A percentile compares a stretch with the other conserved stretches of the same genome.
These are phyloP conservation scores for Lysandra coridon DNA, from an alignment of 2,888 invertebrate species.

Conservation along the genomic window DNA sequence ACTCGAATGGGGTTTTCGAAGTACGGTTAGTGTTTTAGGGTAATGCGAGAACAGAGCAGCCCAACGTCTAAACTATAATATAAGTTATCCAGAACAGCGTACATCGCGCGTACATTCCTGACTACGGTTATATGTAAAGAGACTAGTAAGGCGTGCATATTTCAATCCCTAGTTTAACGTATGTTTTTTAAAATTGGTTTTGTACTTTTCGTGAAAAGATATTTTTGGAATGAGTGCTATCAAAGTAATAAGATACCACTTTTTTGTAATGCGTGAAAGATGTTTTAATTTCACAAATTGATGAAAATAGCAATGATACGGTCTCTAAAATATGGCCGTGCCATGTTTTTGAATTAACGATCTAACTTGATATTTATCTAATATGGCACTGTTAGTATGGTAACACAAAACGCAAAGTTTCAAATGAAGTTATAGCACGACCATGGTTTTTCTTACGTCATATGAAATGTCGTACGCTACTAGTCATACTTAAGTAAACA, in stretches of 20 bases:
- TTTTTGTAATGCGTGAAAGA: not conserved
- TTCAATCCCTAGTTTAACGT: conserved; percentile 29
- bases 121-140: conserved; percentile 35
- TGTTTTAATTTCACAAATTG: not conserved
- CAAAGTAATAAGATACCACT: not conserved
- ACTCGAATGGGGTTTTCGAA: not conserved
- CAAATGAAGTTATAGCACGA: not conserved
- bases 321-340: not conserved
- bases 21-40: not conserved
- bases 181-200: conserved; percentile 18
- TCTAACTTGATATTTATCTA: not conserved
- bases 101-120: conserved; percentile 41
- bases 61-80: conserved; percentile 58
- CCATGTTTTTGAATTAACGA: not conserved
- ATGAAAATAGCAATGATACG: not conserved
- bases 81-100: conserved; percentile 81
- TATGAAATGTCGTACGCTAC: conserved; percentile 1
- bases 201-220: conserved; percentile 18
- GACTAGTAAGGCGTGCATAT: conserved; percentile 40
- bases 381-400: not conserved
- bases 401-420: not conserved
- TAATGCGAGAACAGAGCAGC: conserved; percentile 41
- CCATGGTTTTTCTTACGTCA: not conserved
- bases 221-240: not conserved
- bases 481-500: conserved; percentile 20